Base-by-base conservation (phyloP, 2,888 invertebrate species). In the Acheta domesticus region DNA sequence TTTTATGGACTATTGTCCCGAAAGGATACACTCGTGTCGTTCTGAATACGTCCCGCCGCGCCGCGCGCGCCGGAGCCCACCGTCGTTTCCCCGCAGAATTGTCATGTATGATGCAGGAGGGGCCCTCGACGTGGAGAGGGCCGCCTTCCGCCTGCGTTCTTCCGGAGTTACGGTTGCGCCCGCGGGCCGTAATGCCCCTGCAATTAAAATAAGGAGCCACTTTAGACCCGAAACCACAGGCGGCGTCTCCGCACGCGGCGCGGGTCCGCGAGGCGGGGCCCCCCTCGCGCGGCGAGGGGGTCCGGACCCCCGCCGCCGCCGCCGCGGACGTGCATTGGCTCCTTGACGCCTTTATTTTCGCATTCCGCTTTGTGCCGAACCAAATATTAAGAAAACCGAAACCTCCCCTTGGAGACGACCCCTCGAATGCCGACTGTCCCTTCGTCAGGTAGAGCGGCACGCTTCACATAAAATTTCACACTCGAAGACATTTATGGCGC, bases 251-350 rank as follows among this genome's bases (percentile, higher is more conserved):
- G 62, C 62, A 62, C 62, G 62, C 62, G 62, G 62, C 62, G 16
- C 62, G n/a, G 62, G n/a, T n/a, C n/a, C n/a, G 62, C n/a, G n/a
- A 62, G 62, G 62, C 4, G 16, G 16, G 14, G n/a, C 12, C 12
- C 12, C 12, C 12, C 16, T 62, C 1, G 62, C 14, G 62, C 14
- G 62, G 62, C 4, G 62, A n/a, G 62, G 62, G 14, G 62, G 62
- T 62, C n/a, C n/a, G 62, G 62, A 62, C 16, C 14, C 16, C 14
- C 62, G 62, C n/a, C n/a, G n/a, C 62, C 14, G 62, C 14, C 62
- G 62, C n/a, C n/a, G n/a, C 62, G 62, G 62, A 62, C 62, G 62
- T 62, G 62, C 62, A 62, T 62, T 62, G 62, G 62, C 62, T n/a
- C 4, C 62, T 62, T 62, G 62, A 62, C 62, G 62, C 62, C 62